These are phyloP conservation scores for Ypsolopha scabrella DNA, from an alignment of 2,888 invertebrate species.

Conservation along the genomic window DNA sequence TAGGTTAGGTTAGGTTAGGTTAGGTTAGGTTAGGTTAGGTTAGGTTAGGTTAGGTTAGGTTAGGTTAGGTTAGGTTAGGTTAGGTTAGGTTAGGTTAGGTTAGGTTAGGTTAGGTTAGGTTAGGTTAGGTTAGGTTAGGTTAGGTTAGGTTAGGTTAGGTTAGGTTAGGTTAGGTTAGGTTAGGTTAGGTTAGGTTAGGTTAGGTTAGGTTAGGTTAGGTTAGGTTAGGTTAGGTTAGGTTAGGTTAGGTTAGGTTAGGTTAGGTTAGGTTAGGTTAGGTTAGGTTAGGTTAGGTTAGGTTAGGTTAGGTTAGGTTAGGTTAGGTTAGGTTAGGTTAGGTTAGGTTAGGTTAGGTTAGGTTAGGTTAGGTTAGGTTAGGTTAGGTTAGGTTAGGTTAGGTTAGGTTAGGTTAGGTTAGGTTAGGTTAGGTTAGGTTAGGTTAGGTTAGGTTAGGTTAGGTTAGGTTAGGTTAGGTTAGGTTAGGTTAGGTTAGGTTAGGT, in stretches of 20 bases:
- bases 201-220: slow-evolving; percentile 5
- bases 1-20: slow-evolving; percentile 1
- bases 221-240: background rate
- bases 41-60: background rate
- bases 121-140: slow-evolving; percentile 6
- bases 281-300: slow-evolving; percentile 10
- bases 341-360: background rate
- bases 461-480: slow-evolving; percentile 7
- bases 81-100: slow-evolving; percentile 1
- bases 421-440: slow-evolving; percentile 9
- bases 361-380: slow-evolving; percentile 8
- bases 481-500: slow-evolving; percentile 13
- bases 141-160: slow-evolving; percentile 2
- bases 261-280: slow-evolving; percentile 12
- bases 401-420: slow-evolving; percentile 10
- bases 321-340: slow-evolving; percentile 1
- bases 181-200: slow-evolving; percentile 3
- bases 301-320: slow-evolving; percentile 1
- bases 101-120: slow-evolving; percentile 1
- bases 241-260: slow-evolving; percentile 10
- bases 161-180: background rate
- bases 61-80: slow-evolving; percentile 1
- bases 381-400: slow-evolving; percentile 2
- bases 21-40: background rate
- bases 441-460: slow-evolving; percentile 9